A percentile compares a stretch with the other conserved stretches of the same genome.
phyloP scores from a whole-genome alignment of 2,888 invertebrate genomes.

The Rhyacophila evoluta region DNA sequence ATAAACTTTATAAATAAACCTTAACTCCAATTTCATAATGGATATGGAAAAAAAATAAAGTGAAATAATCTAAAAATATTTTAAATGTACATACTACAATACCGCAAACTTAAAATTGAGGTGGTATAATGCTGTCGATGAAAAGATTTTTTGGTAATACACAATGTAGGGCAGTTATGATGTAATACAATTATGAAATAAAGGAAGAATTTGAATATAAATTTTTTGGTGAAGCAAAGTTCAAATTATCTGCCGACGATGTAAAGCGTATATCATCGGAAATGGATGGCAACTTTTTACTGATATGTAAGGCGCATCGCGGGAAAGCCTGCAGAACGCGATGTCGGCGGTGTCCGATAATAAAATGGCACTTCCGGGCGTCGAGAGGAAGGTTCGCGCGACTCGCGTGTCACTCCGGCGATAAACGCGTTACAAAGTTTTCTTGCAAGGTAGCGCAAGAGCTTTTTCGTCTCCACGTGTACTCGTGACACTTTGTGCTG shows the following conservation, averaged over 20 bases:
- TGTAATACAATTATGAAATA: too few species aligned
- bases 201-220: too few species aligned
- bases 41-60: too few species aligned
- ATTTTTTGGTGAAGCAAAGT: too few species aligned
- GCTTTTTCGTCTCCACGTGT: background rate
- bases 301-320: background rate
- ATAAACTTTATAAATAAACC: too few species aligned
- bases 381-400: background rate
- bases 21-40: too few species aligned
- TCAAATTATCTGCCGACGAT: background rate
- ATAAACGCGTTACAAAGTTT: slow-evolving; percentile 34
- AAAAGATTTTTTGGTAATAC: too few species aligned
- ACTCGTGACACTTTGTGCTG: slow-evolving; percentile 33
- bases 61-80: too few species aligned
- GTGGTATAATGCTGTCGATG: too few species aligned
- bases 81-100: too few species aligned
- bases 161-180: too few species aligned
- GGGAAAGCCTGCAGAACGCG: background rate
- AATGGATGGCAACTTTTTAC: slow-evolving; percentile 6
- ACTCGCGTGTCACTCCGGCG: slow-evolving; percentile 27
- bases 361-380: slow-evolving; percentile 21
- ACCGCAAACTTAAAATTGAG: too few species aligned
- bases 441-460: background rate
- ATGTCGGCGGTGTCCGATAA: slow-evolving; percentile 28
- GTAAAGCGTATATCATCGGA: background rate